Conservation (phyloP, 2,888 invertebrate species). For the Acanthosepion pharaonis region DNA sequence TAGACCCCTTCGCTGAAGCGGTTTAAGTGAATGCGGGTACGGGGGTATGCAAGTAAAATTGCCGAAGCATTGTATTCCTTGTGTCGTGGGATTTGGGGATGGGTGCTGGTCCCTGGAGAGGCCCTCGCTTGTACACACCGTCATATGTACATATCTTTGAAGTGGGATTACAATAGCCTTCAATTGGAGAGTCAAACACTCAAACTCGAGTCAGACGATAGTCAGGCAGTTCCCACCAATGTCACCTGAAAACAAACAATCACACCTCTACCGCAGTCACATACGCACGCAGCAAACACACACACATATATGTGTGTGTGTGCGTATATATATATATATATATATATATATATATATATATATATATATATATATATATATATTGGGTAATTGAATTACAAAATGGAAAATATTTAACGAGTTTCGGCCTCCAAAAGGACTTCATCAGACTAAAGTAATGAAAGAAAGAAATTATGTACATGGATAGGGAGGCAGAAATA, state of each 20-base stretch:
- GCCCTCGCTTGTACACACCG: conserved; percentile 6
- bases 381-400: too few species aligned
- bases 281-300: background rate
- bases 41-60: background rate
- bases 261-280: background rate
- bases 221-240: conserved; percentile 20
- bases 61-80: background rate
- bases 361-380: background rate
- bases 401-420: too few species aligned
- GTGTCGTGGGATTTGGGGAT: conserved; percentile 12
- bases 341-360: background rate
- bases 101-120: conserved; percentile 8
- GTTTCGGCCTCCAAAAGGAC: too few species aligned
- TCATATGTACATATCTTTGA: background rate
- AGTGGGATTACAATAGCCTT: conserved; percentile 33
- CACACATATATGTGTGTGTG: background rate
- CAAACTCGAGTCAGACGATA: background rate
- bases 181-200: conserved; percentile 8
- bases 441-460: too few species aligned
- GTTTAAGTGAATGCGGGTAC: background rate
- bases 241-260: background rate
- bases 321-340: background rate
- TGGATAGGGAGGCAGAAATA: too few species aligned
- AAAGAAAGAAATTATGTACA: too few species aligned
- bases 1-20: background rate